Base-by-base conservation (phyloP, 1,140 invertebrate genomes). In the Ceratoteleas bidentatus region DNA sequence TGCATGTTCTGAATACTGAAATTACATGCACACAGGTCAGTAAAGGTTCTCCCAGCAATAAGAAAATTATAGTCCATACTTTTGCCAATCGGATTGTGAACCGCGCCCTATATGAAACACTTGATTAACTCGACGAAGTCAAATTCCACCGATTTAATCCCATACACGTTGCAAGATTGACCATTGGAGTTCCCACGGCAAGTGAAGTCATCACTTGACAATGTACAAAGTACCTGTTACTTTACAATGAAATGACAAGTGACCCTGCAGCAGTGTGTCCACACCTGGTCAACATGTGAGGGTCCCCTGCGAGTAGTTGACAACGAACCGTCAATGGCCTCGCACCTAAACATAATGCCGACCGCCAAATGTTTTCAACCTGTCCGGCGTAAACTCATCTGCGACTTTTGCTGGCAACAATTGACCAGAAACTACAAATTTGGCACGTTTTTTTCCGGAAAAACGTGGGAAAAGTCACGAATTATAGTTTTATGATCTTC, bases 211-310 rank as follows among this genome's bases (percentile, higher is more conserved):
- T 77, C 74, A 82, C 56, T 68, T 64, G 73, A 77, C 73, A 77
- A 68, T 73, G 62, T 57, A 54, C 43, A 61, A 78, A 16, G 57
- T 85, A 87, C 84, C 87, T 86, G 84, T 84, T 81, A 66, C 49
- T 58, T 84, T 76, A 72, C 62, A 77, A 58, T 72, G 56, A 77
- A 77, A 74, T 73, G 65, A 64, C 72, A 81, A 81, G 78, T 81
- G 77, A 66, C 65, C 65, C 56, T 75, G 58, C 60, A 75, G 47
- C 72, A 13, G 13, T 69, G 60, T 61, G 16, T 50, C 43, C 75
- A 76, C 86, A 87, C 88, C 81, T 88, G 85, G 81, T 64, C 56
- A 79, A 62, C 87, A 87, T 86, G 84, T 88, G 85, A 72, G 52
- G 64, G 64, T 62, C 38, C 61, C 62, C 24, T 32, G 53, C 14